Base-by-base conservation (phyloP, 2,113 vertebrate genomes). In the Psettodes erumei region DNA sequence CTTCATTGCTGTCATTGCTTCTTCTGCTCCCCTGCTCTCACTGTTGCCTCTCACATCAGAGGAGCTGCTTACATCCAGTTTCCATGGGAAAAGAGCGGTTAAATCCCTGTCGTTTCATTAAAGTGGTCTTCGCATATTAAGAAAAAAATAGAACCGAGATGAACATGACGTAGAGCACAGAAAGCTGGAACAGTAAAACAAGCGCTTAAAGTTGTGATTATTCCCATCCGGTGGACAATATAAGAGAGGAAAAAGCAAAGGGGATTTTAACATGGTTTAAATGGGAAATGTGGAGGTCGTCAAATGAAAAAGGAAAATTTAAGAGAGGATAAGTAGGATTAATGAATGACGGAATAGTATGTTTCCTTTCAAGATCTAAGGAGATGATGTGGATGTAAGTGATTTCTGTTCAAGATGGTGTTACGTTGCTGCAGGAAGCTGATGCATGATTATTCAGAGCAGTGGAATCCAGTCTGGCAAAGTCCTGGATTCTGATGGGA, bases 401-500 rank as follows among this genome's bases (percentile, higher is more conserved):
- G 61, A 58, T 66, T 72, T 66, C 51, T 74, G 48, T 51, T 65
- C 11, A 0, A 37, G 30, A 43, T 54, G 56, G 74, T 55, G 75
- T 69, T 51, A 27, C 10, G 32, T 35, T 77, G 56, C 67, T 28
- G 38, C 69, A 79, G 83, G 83, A 90, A 85, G 74, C 69, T 63
- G 58, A 77, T 79, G 68, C 67, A 55, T 53, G 28, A 75, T 91
- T 89, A 85, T 91, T 91, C 89, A 90, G 77, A 72, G 78, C 12
- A 33, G 63, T 81, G 88, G 88, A 91, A 91, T 90, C 71, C 38
- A 63, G 55, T 82, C 75, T 90, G 86, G 84, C 68, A 61, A 48
- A 45, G 74, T 59, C 55, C 43, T 19, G 25, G 35, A 47, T 87
- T 88, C 75, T 71, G 70, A 82, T 89, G 86, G 86, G 81, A 88